These are phyloP conservation scores for Sternotherus odoratus DNA, from an alignment of 2,797 vertebrate species.

Conservation along the genomic window DNA sequence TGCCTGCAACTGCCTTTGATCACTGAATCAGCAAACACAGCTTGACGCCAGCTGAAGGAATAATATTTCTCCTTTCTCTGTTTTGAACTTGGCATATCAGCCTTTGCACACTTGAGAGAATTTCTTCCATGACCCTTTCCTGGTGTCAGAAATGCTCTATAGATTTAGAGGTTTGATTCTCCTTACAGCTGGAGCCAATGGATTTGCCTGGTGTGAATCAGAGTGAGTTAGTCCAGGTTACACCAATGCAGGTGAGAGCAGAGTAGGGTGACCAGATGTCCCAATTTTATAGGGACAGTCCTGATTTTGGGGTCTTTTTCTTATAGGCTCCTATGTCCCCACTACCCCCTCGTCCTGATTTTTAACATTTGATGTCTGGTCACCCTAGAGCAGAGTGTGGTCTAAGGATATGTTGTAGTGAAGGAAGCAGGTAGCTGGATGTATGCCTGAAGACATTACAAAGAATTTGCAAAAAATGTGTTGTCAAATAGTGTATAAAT, in stretches of 20 bases:
- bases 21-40: neutral
- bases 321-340: too few relatives aligned
- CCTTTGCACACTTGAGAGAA: accelerated
- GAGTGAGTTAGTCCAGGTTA: too few relatives aligned
- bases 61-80: accelerated
- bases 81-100: neutral
- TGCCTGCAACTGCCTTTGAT: conserved; percentile 18
- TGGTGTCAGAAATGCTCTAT: neutral
- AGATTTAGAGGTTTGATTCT: neutral
- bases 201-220: too few relatives aligned
- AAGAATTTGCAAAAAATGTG: neutral
- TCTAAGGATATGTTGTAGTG: neutral
- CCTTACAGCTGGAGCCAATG: too few relatives aligned
- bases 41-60: neutral
- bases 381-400: neutral
- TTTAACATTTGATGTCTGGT: too few relatives aligned
- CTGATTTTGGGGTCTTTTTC: too few relatives aligned
- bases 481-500: accelerated
- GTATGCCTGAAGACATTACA: neutral
- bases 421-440: accelerated
- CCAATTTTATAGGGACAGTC: too few relatives aligned
- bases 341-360: too few relatives aligned
- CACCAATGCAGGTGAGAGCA: neutral
- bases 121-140: neutral
- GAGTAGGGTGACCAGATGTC: too few relatives aligned